Base-by-base conservation (phyloP, 2,888 invertebrate genomes). In the Salticus scenicus region DNA sequence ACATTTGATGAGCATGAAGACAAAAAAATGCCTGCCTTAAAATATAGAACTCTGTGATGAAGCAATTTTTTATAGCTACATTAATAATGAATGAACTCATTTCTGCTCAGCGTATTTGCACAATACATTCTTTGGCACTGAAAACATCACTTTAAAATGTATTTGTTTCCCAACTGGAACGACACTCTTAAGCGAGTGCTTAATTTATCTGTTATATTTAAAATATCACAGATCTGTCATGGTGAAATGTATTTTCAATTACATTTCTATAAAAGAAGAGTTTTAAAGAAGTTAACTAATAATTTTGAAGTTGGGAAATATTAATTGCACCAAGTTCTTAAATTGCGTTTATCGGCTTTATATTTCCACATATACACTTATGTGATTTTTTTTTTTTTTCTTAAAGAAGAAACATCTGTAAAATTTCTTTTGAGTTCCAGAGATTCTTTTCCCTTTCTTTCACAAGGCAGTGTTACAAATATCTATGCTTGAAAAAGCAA, bases 221-320 rank as follows among this genome's bases (percentile, higher is more conserved):
- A 57, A 37, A 74, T 74, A 74, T 74, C 74, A 74, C 74, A 74
- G 74, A 57, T 74, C 37, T 74, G 5, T 57, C 17, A n/a, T 24
- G 17, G 2, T 57, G 57, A 57, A 57, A 57, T 57, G 12, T 57
- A 24, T 57, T 24, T 12, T 57, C 7, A 47, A 2, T 47, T 10
- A 47, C 17, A 47, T 37, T 37, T n/a, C 5, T 37, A 5, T 8
- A 37, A 37, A 5, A 37, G 10, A 47, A 47, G 17, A 17, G 17
- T 17, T 2, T 17, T 12, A 47, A 47, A 2, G 17, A 47, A 47
- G 17, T 17, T 47, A 47, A 47, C 10, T 10, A 47, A 47, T n/a
- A 17, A 17, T 57, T 24, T 24, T 57, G 20, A 57, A 24, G 57
- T 57, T 57, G 57, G 57, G 57, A 57, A 57, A 57, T 17, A 57